Evolutionary conservation across 2,888 invertebrate species (phyloP), one percentile per base, ranked within the genome.

Genomic region (Rhimphoctona megacephalus): DNA sequence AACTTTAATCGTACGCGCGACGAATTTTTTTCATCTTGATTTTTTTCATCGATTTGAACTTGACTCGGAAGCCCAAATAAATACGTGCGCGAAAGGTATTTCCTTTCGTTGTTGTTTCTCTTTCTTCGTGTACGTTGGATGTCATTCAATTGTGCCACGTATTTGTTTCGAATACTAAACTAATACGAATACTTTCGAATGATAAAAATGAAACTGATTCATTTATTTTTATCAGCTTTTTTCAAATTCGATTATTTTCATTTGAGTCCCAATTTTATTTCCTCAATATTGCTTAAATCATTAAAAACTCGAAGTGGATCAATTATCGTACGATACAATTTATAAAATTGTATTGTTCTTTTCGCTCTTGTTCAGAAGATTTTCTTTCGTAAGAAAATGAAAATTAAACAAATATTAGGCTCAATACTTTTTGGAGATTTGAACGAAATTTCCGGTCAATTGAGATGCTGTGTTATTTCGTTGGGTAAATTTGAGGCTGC

Each of bases 31-130:
- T 30, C 14, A 30, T 30, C 30, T 61, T 14, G 2, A 30, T 5
- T 30, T 14, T 5, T 61, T 30, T 14, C 30, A 61, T 30, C 61
- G 30, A 61, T 61, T 61, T 85, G 86, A 88, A 89, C 89, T 89
- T 89, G 89, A 89, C 89, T 88, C 86, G 87, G 85, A 86, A 87
- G 64, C 70, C 72, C 33, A 74, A 87, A 87, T 85, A 22, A 66
- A 80, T 80, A 46, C 79, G 61, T 80, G 69, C 46, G 43, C 61
- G 61, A 78, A 72, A 69, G 72, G 33, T 69, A 64, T 33, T 52
- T 64, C 57, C 6, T 61, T 80, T 67, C 54, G 9, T 25, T 64
- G 64, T 43, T 25, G n/a, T 64, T 64, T 57, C 9, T 64, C 46
- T 30, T 76, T n/a, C 19, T 69, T 57, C 49, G 74, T 11, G 36